phyloP scores from a whole-genome alignment of 2,888 invertebrate genomes.

The Phania funesta region DNA sequence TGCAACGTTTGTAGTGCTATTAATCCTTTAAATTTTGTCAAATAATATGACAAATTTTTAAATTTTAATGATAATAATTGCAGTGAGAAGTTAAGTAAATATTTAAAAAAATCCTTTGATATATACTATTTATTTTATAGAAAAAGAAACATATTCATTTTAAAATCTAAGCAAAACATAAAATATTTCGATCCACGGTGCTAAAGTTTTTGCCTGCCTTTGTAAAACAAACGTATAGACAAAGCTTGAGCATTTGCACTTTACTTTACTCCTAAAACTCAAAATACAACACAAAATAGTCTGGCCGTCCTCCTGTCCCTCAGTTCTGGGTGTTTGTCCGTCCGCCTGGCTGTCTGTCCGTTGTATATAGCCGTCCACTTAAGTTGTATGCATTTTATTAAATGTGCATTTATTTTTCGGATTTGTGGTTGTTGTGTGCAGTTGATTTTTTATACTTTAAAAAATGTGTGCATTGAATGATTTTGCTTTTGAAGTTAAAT shows the following conservation, averaged over 20 bases:
- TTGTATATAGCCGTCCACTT: constrained; percentile 39
- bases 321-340: constrained; percentile 1
- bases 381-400: constrained; percentile 57
- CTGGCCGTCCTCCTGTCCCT: constrained; percentile 16
- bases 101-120: background rate
- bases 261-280: constrained; percentile 53
- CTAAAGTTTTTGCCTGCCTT: background rate
- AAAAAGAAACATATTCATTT: no score
- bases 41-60: no score
- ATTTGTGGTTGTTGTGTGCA: constrained; percentile 35
- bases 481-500: constrained; percentile 51
- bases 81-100: no score
- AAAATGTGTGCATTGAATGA: constrained; percentile 55
- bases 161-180: no score
- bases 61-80: no score
- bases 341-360: constrained; percentile 3
- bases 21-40: no score
- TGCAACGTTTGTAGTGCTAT: no score
- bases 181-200: constrained; percentile 12
- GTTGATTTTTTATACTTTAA: constrained; percentile 4
- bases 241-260: constrained; percentile 45
- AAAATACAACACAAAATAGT: constrained; percentile 32
- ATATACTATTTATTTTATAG: background rate
- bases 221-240: constrained; percentile 32
- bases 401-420: constrained; percentile 54